Percentiles rank a stretch among this genome's conserved stretches.
These are phyloP conservation scores for Pelosia muscerda DNA, from an alignment of 2,888 invertebrate species.

Conservation along the genomic window DNA sequence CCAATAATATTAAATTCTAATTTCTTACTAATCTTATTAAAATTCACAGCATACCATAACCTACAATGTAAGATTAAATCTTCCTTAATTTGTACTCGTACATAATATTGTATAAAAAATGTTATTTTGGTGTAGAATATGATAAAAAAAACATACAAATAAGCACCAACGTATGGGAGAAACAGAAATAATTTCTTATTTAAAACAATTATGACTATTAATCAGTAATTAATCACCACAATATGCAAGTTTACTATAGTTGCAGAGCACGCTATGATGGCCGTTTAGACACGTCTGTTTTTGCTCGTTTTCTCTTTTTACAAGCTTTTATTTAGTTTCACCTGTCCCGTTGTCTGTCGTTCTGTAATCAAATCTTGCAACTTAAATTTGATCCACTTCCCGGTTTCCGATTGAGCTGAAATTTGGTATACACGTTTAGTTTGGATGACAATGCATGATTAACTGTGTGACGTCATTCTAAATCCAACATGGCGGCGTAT, in stretches of 20 bases:
- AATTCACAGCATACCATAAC: conserved; percentile 18
- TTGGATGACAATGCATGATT: too few relatives aligned
- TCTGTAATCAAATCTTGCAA: too few relatives aligned
- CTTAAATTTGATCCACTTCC: too few relatives aligned
- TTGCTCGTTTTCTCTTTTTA: too few relatives aligned
- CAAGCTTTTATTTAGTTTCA: too few relatives aligned
- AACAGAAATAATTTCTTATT: neutral
- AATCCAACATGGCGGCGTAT: too few relatives aligned
- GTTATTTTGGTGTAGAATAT: neutral
- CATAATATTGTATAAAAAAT: conserved; percentile 1
- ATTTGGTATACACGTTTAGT: too few relatives aligned
- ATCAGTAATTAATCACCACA: neutral
- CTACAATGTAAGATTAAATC: conserved; percentile 15
- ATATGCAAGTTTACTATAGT: neutral
- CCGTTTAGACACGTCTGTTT: too few relatives aligned
- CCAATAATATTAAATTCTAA: conserved; percentile 4
- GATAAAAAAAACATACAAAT: neutral
- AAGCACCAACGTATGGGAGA: neutral
- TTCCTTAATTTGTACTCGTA: conserved; percentile 3
- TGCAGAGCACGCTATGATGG: too few relatives aligned
- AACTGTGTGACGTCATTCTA: too few relatives aligned
- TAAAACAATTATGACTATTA: neutral
- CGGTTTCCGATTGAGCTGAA: too few relatives aligned
- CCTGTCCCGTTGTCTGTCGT: too few relatives aligned
- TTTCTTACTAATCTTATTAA: conserved; percentile 14